Conservation (phyloP, 2,113 vertebrate species). For the Tretioscincus oriximinensis region DNA sequence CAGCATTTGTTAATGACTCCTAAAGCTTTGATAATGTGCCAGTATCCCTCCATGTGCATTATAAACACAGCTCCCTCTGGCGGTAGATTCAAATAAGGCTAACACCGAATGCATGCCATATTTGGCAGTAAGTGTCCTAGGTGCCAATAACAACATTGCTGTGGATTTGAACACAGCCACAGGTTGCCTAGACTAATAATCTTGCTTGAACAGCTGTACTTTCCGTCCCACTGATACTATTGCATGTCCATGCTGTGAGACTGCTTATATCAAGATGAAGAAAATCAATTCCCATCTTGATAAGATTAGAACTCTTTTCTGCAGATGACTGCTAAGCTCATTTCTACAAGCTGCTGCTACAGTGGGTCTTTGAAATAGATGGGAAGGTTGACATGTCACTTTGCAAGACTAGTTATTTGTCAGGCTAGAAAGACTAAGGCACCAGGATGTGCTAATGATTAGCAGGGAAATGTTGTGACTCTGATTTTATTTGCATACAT, state of each 20-base stretch:
- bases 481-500: too few relatives aligned
- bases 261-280: slow-evolving; percentile 14
- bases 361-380: slow-evolving; percentile 5
- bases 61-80: neutral
- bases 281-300: slow-evolving; percentile 36
- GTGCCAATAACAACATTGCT: neutral
- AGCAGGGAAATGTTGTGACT: neutral
- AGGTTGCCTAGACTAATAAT: neutral
- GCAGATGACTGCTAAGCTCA: slow-evolving; percentile 33
- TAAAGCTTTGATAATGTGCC: neutral
- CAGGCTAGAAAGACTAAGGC: neutral
- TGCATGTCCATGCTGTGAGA: slow-evolving; percentile 11
- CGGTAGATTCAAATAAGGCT: neutral
- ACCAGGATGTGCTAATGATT: neutral
- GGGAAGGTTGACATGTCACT: slow-evolving; percentile 2
- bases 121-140: rapidly evolving
- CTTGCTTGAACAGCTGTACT: slow-evolving; percentile 35
- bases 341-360: slow-evolving; percentile 22
- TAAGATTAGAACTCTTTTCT: slow-evolving; percentile 42
- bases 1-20: slow-evolving; percentile 16
- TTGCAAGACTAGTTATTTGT: neutral
- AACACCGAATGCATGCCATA: neutral
- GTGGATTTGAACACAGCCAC: neutral
- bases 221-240: slow-evolving; percentile 16
- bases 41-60: neutral